Percentiles rank a stretch among this genome's conserved stretches.
These are phyloP conservation scores for Thalpophila matura DNA, from an alignment of 2,888 invertebrate genomes.

Conservation along the genomic window DNA sequence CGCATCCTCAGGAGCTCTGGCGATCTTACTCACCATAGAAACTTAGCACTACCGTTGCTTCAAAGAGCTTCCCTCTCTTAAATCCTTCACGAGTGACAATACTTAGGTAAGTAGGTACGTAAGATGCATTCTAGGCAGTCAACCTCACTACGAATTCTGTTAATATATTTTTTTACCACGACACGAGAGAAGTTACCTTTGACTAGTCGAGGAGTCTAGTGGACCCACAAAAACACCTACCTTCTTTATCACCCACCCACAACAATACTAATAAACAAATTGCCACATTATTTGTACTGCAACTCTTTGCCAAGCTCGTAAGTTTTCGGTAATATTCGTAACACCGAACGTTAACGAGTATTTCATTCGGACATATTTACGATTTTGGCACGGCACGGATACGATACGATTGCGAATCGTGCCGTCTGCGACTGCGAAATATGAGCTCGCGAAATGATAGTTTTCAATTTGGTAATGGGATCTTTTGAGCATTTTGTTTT, in stretches of 20 bases:
- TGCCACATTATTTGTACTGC: conserved; percentile 65
- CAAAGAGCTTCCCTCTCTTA: too few relatives aligned
- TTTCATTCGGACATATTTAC: conserved; percentile 71
- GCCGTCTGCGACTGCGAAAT: conserved; percentile 62
- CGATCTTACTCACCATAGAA: too few relatives aligned
- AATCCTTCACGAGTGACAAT: too few relatives aligned
- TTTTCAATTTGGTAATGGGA: conserved; percentile 72
- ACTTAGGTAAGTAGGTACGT: too few relatives aligned
- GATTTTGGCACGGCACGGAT: conserved; percentile 71
- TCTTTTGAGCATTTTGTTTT: conserved; percentile 23
- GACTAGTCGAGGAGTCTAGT: too few relatives aligned
- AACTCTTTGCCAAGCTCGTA: conserved; percentile 69
- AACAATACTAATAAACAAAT: conserved; percentile 63
- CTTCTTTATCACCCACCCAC: conserved; percentile 31
- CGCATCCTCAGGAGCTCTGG: too few relatives aligned
- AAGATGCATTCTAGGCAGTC: too few relatives aligned
- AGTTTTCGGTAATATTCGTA: conserved; percentile 67
- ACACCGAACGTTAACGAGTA: conserved; percentile 54
- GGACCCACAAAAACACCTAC: too few relatives aligned
- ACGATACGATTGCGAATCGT: conserved; percentile 62
- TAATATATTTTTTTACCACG: too few relatives aligned
- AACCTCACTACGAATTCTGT: too few relatives aligned
- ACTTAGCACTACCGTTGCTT: too few relatives aligned
- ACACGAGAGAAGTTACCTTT: too few relatives aligned
- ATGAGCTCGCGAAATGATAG: conserved; percentile 59